A percentile compares a stretch with the other conserved stretches of the same genome.
Conservation (phyloP, 2,797 vertebrate genomes). For the Anguilla marmorata region DNA sequence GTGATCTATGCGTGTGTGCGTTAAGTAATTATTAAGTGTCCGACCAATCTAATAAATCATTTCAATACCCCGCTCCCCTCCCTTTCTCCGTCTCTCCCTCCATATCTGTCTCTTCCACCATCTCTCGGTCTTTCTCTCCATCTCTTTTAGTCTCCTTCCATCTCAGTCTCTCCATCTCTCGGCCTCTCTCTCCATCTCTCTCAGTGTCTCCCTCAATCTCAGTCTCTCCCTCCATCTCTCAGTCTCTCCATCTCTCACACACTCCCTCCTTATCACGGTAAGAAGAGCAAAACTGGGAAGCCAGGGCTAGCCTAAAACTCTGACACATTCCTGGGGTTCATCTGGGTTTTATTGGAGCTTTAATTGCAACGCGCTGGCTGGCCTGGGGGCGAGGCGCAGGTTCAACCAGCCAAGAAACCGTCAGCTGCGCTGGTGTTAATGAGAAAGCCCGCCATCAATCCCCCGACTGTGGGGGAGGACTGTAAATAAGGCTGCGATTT, state of each 20-base stretch:
- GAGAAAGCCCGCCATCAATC: conserved; percentile 61
- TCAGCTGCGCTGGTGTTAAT: conserved; percentile 9
- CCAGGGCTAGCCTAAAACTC: not conserved
- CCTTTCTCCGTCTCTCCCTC: conserved; percentile 19
- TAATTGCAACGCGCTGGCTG: not conserved
- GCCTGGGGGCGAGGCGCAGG: not conserved
- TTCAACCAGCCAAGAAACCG: not conserved
- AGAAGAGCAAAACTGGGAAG: not conserved
- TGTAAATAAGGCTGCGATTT: conserved; percentile 69
- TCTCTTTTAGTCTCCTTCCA: not conserved
- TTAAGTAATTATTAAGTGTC: conserved; percentile 82
- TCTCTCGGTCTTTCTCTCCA: conserved; percentile 20
- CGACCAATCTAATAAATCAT: conserved; percentile 72
- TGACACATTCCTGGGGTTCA: conserved; percentile 3
- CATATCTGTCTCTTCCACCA: not conserved
- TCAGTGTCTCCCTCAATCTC: not conserved
- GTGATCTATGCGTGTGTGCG: conserved; percentile 69
- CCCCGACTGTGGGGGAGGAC: conserved; percentile 54
- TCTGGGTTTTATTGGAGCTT: conserved; percentile 5
- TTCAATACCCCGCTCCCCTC: conserved; percentile 44
- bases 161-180: not conserved
- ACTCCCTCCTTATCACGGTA: conserved; percentile 33
- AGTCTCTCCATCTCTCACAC: conserved; percentile 22
- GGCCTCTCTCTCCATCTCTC: conserved; percentile 20
- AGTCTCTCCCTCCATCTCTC: not conserved